Evolutionary conservation across 2,888 invertebrate species (phyloP), one percentile per base, ranked within the genome.

Genomic region (Lasioglossum oenotherae): DNA sequence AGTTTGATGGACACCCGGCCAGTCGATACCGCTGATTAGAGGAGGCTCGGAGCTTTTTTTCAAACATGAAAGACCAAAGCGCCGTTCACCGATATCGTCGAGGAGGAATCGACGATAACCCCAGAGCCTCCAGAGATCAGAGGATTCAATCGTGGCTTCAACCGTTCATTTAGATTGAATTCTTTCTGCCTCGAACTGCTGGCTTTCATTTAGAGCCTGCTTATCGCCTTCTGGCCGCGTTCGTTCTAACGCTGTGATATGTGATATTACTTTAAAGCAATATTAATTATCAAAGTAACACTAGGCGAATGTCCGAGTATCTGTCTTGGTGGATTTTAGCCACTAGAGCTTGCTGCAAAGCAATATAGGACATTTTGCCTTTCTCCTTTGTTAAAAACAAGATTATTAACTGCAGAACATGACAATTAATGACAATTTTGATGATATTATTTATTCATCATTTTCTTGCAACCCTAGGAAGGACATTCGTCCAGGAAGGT

Each of bases 1-100:
- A 84, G 79, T 80, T 80, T 44, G 72, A 85, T 49, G 53, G 73
- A 80, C 75, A 38, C 49, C 35, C 12, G 12, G 60, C 35, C n/a
- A 38, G 31, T 64, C 44, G 60, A 78, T 44, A 41, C 27, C 31
- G 49, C 38, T 53, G 38, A 49, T 27, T 78, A 67, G 78, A 57
- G 14, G 73, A 38, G 38, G 57, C n/a, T 12, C 2, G 1, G 57
- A 4, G 10, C 19, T 69, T 4, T 23, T 38, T 69, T 69, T 69
- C 23, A 10, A 69, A 38, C 38, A 23, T 23, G 35, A 69, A 41
- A n/a, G 71, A 71, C 71, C 35, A 14, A n/a, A 14, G 71, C n/a
- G n/a, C 14, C 14, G 41, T 16, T n/a, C 10, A 5, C 4, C 23
- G 71, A 38, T 69, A 69, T 69, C 38, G 69, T 12, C 38, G 69